These are phyloP conservation scores for Coronaproctus castanopsis DNA, from an alignment of 2,888 invertebrate species.

Conservation along the genomic window DNA sequence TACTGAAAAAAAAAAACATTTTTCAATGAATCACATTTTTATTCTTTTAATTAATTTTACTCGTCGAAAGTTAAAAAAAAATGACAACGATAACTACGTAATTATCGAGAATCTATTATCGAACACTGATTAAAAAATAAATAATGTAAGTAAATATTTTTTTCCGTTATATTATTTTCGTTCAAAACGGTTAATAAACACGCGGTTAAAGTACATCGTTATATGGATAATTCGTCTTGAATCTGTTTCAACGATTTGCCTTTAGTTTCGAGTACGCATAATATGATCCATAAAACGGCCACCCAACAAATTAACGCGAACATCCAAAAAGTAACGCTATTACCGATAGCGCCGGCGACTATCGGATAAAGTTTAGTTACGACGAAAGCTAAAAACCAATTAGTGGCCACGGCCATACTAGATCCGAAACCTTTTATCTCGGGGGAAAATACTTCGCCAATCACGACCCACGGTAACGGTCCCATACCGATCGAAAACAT, in stretches of 20 bases:
- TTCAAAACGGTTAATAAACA: too few species aligned
- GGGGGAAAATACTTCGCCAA: constrained; percentile 52
- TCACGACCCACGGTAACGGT: constrained; percentile 61
- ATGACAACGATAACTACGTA: too few species aligned
- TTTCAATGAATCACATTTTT: too few species aligned
- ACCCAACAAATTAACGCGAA: constrained; percentile 40
- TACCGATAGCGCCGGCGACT: constrained; percentile 33
- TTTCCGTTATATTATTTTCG: too few species aligned
- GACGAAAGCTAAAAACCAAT: constrained; percentile 53
- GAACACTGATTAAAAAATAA: too few species aligned
- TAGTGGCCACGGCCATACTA: constrained; percentile 49
- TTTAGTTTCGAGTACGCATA: constrained; percentile 48
- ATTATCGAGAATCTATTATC: too few species aligned
- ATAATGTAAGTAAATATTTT: too few species aligned
- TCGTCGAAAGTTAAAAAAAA: too few species aligned
- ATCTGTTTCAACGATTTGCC: constrained; percentile 35
- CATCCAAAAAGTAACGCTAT: constrained; percentile 42
- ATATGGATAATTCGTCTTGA: constrained; percentile 32
- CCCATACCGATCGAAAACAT: constrained; percentile 52
- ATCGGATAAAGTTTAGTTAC: constrained; percentile 36
- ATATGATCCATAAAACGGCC: constrained; percentile 39
- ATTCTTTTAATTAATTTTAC: too few species aligned
- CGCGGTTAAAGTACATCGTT: too few species aligned
- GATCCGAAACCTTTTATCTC: constrained; percentile 49
- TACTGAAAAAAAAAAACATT: too few species aligned